Base-by-base conservation (phyloP, 1,140 invertebrate genomes). In the Drosophila carrolli region DNA sequence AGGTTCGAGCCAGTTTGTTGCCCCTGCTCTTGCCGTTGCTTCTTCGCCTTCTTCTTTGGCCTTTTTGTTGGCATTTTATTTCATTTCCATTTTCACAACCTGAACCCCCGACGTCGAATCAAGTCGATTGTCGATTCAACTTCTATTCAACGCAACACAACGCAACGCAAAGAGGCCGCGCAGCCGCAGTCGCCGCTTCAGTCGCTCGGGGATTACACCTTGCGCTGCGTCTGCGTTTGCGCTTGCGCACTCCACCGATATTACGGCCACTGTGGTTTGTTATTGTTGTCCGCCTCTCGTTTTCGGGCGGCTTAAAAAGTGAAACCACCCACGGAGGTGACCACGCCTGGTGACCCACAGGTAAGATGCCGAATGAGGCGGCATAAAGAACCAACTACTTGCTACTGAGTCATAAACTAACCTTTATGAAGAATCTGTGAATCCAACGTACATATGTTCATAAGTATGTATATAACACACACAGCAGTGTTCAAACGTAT, bases 261-360 rank as follows among this genome's bases (percentile, higher is more conserved):
- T 44, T 29, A 38, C 37, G 37, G 37, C 37, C 37, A 1, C 37
- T 5, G 38, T 57, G 19, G 14, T 19, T 58, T 58, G 43, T 19
- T 58, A 32, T 32, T 7, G 8, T 32, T 32, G 6, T 32, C 11
- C 14, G 9, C 29, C 11, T 54, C 54, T 40, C 10, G 10, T 16
- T 60, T 16, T 38, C n/a, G 19, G 10, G 16, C 10, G 48, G 48
- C 56, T 86, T 82, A 76, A 86, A 86, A 86, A 86, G 82, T 86
- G 78, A 82, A 85, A 76, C 32, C 44, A 27, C 35, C 58, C 58
- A 14, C 47, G 13, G n/a, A 59, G 48, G 58, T 38, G 35, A 32
- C 6, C 29, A 32, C 29, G 29, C 29, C 29, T 7, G 7, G 29
- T 32, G 29, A 32, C 32, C 16, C 47, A 60, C 32, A 60, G 58